These are phyloP conservation scores for Lepas anatifera DNA, from an alignment of 2,888 invertebrate species.

Conservation along the genomic window DNA sequence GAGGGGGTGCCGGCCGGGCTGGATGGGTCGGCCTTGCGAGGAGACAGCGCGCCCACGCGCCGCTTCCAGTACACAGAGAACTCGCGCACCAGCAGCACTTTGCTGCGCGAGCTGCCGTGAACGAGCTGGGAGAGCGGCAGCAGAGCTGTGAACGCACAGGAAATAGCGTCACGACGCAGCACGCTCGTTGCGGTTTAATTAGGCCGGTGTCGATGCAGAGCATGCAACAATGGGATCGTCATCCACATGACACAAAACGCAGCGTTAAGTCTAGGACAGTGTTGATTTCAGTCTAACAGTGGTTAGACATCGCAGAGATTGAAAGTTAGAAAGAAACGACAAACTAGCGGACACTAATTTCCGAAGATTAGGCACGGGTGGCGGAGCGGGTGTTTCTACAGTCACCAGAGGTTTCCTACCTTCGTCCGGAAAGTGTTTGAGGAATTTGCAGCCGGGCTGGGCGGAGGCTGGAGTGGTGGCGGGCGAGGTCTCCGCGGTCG, in stretches of 20 bases:
- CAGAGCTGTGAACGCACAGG: no score
- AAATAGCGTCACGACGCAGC: background rate
- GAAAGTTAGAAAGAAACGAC: no score
- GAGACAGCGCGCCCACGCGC: background rate
- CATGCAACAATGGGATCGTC: no score
- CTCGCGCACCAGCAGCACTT: constrained; percentile 46
- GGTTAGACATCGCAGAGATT: no score
- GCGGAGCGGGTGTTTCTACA: no score
- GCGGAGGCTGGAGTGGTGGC: background rate
- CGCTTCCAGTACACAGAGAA: constrained; percentile 40
- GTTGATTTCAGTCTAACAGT: no score
- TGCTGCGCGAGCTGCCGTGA: constrained; percentile 51
- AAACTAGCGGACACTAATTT: background rate
- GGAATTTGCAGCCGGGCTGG: background rate
- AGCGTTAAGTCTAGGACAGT: no score
- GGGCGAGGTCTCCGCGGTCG: background rate
- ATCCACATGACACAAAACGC: no score
- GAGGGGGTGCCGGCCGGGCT: background rate
- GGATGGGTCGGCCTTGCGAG: background rate
- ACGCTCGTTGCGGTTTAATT: no score
- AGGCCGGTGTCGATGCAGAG: no score
- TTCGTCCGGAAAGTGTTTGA: constrained; percentile 27
- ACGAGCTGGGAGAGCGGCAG: constrained; percentile 50
- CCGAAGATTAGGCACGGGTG: no score
- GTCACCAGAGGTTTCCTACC: no score